Conservation (phyloP, 2,888 invertebrate species). For the Tryphoninae sp. region DNA sequence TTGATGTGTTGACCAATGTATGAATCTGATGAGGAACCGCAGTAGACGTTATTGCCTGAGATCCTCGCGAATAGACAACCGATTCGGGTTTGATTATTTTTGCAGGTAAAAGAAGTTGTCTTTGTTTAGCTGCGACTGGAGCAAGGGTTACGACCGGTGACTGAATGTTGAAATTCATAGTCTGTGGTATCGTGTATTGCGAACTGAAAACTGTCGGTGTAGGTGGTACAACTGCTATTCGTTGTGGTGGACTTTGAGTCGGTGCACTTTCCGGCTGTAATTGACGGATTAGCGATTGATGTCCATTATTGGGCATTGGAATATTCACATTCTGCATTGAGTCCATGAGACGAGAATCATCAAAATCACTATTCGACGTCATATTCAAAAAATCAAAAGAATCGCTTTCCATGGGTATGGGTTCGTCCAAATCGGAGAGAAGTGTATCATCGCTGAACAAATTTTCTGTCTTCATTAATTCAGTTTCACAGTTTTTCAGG, state of each 20-base stretch:
- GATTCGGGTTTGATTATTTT: slow-evolving; percentile 80
- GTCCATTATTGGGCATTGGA: slow-evolving; percentile 25
- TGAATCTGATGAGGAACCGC: slow-evolving; percentile 82
- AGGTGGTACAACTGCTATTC: slow-evolving; percentile 72
- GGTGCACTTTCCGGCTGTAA: slow-evolving; percentile 60
- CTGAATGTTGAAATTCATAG: slow-evolving; percentile 78
- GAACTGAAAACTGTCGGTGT: slow-evolving; percentile 75
- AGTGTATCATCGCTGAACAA: slow-evolving; percentile 83
- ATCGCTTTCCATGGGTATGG: slow-evolving; percentile 81
- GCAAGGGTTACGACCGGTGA: slow-evolving; percentile 78
- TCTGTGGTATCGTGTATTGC: slow-evolving; percentile 76
- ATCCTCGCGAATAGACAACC: slow-evolving; percentile 76
- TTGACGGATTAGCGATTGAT: slow-evolving; percentile 22
- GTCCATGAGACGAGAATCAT: slow-evolving; percentile 63
- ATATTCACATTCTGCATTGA: slow-evolving; percentile 52
- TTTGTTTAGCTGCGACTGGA: slow-evolving; percentile 74
- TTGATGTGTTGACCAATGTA: slow-evolving; percentile 86
- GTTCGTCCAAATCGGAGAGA: slow-evolving; percentile 82
- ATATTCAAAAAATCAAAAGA: slow-evolving; percentile 81
- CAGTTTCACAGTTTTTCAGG: slow-evolving; percentile 86
- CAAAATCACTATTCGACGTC: slow-evolving; percentile 68
- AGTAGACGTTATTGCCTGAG: slow-evolving; percentile 74
- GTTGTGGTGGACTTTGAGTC: slow-evolving; percentile 66
- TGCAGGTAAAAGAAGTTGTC: slow-evolving; percentile 77
- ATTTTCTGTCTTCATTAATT: slow-evolving; percentile 83